Evolutionary conservation across 2,113 vertebrate species (phyloP).

Genomic region (Stigmatopora nigra): DNA sequence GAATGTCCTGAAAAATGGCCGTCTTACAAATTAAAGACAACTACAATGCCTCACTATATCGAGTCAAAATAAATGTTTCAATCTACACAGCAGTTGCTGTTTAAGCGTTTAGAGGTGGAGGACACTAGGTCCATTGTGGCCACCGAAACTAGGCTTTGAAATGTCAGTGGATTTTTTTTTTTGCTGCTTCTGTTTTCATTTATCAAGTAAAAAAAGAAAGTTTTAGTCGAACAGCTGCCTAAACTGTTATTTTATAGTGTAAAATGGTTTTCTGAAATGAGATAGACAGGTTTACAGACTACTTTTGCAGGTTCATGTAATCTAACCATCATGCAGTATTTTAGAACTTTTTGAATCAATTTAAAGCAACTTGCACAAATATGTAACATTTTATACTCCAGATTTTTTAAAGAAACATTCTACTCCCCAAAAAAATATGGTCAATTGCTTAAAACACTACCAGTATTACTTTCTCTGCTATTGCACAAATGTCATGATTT

Average conservation of each 20-base stretch:
- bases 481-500: conserved; percentile 37
- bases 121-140: conserved; percentile 22
- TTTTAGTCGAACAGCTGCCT: conserved; percentile 32
- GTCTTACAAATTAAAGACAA: conserved; percentile 23
- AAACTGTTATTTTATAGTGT: conserved; percentile 32
- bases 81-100: conserved; percentile 45
- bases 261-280: conserved; percentile 12
- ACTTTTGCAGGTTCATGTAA: conserved; percentile 39
- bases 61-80: conserved; percentile 35
- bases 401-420: too few species aligned
- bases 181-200: conserved; percentile 42
- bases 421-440: background rate
- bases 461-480: conserved; percentile 21
- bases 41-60: conserved; percentile 19
- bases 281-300: conserved; percentile 21
- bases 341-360: conserved; percentile 7
- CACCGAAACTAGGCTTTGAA: conserved; percentile 26
- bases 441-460: conserved; percentile 12
- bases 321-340: conserved; percentile 28
- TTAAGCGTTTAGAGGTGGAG: conserved; percentile 36
- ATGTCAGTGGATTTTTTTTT: conserved; percentile 9
- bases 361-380: background rate
- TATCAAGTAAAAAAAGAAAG: conserved; percentile 33
- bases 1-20: conserved; percentile 40
- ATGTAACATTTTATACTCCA: too few species aligned